Percentiles rank a stretch among this genome's conserved stretches.
These are phyloP conservation scores for Lepisosteus osseus DNA, from an alignment of 2,113 vertebrate genomes.

Conservation along the genomic window DNA sequence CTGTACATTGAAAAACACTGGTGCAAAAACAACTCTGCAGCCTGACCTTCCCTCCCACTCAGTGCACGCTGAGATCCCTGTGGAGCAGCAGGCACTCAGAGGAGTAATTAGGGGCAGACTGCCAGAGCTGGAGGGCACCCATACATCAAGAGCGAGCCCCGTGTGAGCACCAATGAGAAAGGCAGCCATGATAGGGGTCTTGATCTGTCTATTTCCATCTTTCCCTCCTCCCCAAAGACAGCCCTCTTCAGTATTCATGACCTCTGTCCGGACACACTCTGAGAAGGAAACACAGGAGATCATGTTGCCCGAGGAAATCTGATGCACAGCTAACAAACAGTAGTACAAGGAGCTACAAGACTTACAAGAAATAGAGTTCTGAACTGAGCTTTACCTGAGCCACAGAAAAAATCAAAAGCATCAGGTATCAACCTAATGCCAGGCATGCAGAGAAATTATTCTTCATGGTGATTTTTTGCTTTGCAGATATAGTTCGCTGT, in stretches of 20 bases:
- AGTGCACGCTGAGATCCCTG: neutral
- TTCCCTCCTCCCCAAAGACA: constrained; percentile 10
- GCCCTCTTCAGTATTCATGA: constrained; percentile 27
- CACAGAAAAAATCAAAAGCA: no score
- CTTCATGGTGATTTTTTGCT: no score
- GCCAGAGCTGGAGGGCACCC: constrained; percentile 21
- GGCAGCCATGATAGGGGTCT: neutral
- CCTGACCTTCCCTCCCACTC: neutral
- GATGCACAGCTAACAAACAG: no score
- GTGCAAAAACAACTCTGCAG: no score
- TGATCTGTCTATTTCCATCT: neutral
- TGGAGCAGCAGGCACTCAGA: neutral
- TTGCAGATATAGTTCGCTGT: no score
- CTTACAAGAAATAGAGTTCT: no score
- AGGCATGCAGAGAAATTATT: no score
- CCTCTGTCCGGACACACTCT: constrained; percentile 22
- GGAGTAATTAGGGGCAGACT: constrained; percentile 8
- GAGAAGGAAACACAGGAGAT: constrained; percentile 45
- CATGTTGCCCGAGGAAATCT: constrained; percentile 47
- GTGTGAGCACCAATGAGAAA: neutral
- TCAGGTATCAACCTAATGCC: no score
- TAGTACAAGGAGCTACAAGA: no score
- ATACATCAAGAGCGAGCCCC: constrained; percentile 29
- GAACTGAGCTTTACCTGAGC: no score
- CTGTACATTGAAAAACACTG: no score